These are phyloP conservation scores for Sorex araneus DNA, from an alignment of 2,113 vertebrate species.

Conservation along the genomic window DNA sequence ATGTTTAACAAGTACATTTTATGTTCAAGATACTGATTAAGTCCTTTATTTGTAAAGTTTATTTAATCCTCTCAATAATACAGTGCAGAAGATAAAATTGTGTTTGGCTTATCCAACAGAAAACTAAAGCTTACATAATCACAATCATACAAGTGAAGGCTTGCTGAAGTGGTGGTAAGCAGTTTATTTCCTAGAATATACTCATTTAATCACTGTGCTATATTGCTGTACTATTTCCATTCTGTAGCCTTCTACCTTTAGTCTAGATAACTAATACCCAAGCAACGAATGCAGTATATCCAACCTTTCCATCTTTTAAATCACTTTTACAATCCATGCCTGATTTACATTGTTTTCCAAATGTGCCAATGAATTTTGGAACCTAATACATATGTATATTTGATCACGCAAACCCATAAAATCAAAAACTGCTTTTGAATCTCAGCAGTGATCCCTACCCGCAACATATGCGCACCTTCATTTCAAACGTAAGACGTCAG, in stretches of 20 bases:
- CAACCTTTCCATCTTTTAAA: slow-evolving; percentile 25
- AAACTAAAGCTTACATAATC: slow-evolving; percentile 31
- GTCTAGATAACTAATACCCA: background rate
- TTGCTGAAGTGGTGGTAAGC: background rate
- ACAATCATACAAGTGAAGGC: background rate
- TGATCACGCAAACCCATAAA: background rate
- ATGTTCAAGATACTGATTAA: background rate
- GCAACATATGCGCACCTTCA: background rate
- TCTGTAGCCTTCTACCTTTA: background rate
- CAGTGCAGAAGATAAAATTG: slow-evolving; percentile 19
- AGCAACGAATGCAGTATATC: background rate
- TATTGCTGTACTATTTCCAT: no score
- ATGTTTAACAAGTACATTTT: slow-evolving; percentile 42
- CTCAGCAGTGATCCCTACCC: no score
- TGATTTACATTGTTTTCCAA: slow-evolving; percentile 54
- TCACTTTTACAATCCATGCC: slow-evolving; percentile 52
- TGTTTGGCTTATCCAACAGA: background rate
- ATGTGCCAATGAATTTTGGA: slow-evolving; percentile 36
- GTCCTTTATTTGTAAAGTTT: slow-evolving; percentile 28
- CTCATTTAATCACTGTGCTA: background rate
- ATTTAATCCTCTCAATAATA: slow-evolving; percentile 39
- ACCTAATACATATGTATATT: background rate
- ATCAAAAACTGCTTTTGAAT: slow-evolving; percentile 23
- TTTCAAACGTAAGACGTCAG: slow-evolving; percentile 16
- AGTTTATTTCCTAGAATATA: background rate